Base-by-base conservation (phyloP, 1,140 invertebrate genomes). In the Asbolus verrucosus region DNA sequence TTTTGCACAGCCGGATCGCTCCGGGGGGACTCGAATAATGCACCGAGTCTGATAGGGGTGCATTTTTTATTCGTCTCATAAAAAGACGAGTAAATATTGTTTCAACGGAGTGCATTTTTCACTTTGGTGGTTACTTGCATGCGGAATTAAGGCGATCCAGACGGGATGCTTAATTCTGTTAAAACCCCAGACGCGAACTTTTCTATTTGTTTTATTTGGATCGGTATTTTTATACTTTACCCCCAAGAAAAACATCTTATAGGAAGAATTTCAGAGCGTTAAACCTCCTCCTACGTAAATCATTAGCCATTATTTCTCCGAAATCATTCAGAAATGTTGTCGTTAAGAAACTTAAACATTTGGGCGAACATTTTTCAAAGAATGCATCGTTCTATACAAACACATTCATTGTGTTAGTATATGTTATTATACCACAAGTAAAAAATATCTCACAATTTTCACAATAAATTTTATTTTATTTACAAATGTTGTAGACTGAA, bases 11-110 rank as follows among this genome's bases (percentile, higher is more conserved):
- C 1, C 33, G 16, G 33, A 33, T 67, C 65, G 31, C 63, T 54
- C 65, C 67, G 14, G 31, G 38, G 63, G 70, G 70, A 65, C 15
- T n/a, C 46, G 65, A 76, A 76, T 77, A 76, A 77, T 76, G 76
- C 75, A 76, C 75, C 75, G 65, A 24, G 59, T 67, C 69, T 50
- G 38, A 68, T 41, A 61, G 63, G 77, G 77, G 77, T 78, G 77
- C 77, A 78, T 78, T 78, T 77, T 78, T 78, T 78, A 78, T 77
- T 72, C 60, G 71, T 31, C 60, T 67, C 41, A 71, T 67, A 76
- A 76, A 77, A 74, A 71, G 67, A 75, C 69, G 76, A 69, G 75
- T 78, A 78, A 78, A 78, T 78, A 78, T 78, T 78, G 72, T 78
- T 74, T 78, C 74, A 78, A 76, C 72, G 69, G 69, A 76, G 68